phyloP scores from a whole-genome alignment of 1,140 invertebrate species.

The Chironomus striatipennis region DNA sequence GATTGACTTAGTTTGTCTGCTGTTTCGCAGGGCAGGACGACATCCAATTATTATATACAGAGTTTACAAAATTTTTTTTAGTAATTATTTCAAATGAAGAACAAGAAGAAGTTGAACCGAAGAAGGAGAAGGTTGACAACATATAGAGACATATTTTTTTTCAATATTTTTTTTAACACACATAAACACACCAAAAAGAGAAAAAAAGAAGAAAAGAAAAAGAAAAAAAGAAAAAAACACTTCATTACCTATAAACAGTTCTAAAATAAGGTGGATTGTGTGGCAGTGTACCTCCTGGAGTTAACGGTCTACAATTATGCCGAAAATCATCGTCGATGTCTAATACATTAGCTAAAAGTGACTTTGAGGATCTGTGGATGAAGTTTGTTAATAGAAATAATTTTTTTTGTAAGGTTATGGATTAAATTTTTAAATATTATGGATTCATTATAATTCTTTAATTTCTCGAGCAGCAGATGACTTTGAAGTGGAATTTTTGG shows the following conservation, averaged over 20 bases:
- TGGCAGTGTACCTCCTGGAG: conserved; percentile 44
- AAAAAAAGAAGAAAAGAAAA: conserved; percentile 15
- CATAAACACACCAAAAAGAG: background rate
- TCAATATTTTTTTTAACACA: background rate
- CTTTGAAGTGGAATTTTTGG: background rate
- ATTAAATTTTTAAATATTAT: background rate
- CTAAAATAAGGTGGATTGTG: conserved; percentile 42
- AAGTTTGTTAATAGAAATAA: too few relatives aligned
- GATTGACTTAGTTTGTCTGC: conserved; percentile 16
- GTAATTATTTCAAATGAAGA: background rate
- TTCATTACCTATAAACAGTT: conserved; percentile 40
- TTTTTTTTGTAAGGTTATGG: background rate
- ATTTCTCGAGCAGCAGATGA: conserved; percentile 22
- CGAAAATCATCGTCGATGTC: conserved; percentile 90
- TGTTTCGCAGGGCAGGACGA: background rate
- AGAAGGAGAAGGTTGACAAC: background rate
- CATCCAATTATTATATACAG: background rate
- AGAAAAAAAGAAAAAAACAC: background rate
- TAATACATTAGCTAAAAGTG: conserved; percentile 87
- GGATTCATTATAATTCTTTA: background rate
- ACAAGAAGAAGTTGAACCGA: background rate
- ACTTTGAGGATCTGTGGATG: conserved; percentile 57
- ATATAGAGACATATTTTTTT: background rate
- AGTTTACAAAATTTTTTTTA: background rate
- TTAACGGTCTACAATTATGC: conserved; percentile 43